Evolutionary conservation across 2,797 vertebrate species (phyloP).

Genomic region (Anguilla pacifica): DNA sequence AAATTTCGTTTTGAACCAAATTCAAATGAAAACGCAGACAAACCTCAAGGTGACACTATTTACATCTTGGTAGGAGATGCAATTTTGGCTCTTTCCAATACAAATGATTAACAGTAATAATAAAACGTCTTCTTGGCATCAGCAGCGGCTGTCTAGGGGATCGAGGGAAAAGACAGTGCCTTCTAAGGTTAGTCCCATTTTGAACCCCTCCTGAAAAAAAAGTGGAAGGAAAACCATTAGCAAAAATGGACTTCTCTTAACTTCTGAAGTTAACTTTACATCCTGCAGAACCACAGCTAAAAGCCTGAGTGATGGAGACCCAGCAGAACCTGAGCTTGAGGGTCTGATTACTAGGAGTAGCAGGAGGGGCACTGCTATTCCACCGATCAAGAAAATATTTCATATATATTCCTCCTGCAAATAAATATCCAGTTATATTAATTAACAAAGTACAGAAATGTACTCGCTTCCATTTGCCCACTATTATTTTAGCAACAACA

Average conservation of each 20-base stretch:
- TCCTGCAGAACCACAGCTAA: background rate
- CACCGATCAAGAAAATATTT: background rate
- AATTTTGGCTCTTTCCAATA: constrained; percentile 72
- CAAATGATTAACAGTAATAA: constrained; percentile 63
- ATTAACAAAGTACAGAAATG: background rate
- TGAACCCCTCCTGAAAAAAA: constrained; percentile 97
- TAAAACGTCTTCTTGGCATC: constrained; percentile 73
- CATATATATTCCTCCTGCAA: background rate
- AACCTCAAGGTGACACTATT: constrained; percentile 66
- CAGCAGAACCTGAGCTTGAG: background rate
- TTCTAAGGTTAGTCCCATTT: constrained; percentile 99
- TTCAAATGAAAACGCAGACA: constrained; percentile 73
- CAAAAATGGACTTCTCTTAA: background rate
- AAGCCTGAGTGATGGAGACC: background rate
- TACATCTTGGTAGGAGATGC: constrained; percentile 68
- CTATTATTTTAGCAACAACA: background rate
- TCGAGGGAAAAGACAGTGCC: constrained; percentile 96
- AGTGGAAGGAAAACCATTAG: constrained; percentile 35
- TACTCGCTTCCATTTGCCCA: background rate
- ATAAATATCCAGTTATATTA: background rate
- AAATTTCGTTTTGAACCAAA: constrained; percentile 68
- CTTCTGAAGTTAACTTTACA: background rate
- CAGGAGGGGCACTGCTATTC: background rate
- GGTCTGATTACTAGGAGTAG: background rate
- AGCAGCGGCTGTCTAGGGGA: constrained; percentile 91